Evolutionary conservation across 2,797 vertebrate species (phyloP), one percentile per base, ranked within the genome.

Genomic region (Sebastes elongatus): DNA sequence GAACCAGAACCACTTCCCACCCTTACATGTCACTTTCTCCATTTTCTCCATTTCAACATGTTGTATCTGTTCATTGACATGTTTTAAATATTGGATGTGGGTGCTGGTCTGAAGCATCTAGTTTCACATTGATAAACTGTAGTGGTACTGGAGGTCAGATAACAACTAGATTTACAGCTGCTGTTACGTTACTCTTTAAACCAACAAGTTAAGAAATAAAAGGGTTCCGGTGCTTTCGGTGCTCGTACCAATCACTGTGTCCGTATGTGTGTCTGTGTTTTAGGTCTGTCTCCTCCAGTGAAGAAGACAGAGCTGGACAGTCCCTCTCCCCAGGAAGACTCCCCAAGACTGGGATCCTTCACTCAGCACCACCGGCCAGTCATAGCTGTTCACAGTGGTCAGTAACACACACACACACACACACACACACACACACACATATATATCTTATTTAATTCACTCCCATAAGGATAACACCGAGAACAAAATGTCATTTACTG

Each of bases 261-360:
- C 2, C 3, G 2, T 9, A 3, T 18, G 35, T 8, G 10, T 67
- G 22, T 67, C 32, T 70, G 78, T 83, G 38, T 80, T 71, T 38
- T 53, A 99, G 98, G 98, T 79, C 95, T 98, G 85, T 99, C 98
- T 82, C 98, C 98, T 66, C 97, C 97, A 0, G 97, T 99, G 88
- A 99, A 99, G 95, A 99, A 99, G 94, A 96, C 96, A 1, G 98
- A 99, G 93, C 95, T 99, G 94, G 98, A 99, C 93, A 99, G 98
- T 93, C 98, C 98, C 0, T 98, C 98, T 3, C 97, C 97, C 71
- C 98, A 98, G 94, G 98, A 99, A 88, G 96, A 96, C 80, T 99
- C 98, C 0, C 98, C 98, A 11, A 97, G 98, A 71, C 95, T 98
- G 87, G 96, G 96, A 87, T 97, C 97, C 92, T 99, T 98, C 94